Evolutionary conservation across 37 sponge, comb jelly and placozoan species (phyloP), one percentile per base, ranked within the genome.

Genomic region (Spongilla lacustris): DNA sequence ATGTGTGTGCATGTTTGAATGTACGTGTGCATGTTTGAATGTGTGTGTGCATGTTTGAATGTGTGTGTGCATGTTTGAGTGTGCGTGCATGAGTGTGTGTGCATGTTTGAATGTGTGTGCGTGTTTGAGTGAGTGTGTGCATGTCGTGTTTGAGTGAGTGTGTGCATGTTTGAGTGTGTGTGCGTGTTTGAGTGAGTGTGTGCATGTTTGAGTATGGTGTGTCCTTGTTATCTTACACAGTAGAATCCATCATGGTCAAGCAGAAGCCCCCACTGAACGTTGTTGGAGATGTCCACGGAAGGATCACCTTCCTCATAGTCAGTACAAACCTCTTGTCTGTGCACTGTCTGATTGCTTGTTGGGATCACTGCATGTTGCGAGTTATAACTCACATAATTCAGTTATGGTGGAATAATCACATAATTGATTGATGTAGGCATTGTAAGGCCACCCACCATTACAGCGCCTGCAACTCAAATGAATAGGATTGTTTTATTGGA

Each of bases 271-370:
- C 94, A 19, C 67, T 98, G 27, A 92, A 90, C 77, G 77, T 95
- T 27, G 94, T 99, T 46, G 98, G 99, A 27, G 94, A 99, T 71
- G 98, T 99, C 25, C 90, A 93, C 19, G 97, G 94, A 0, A 89
- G 85, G 68, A 88, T 94, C 67, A 95, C 96, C 35, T 87, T 96
- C 70, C 87, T 96, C 28, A 71, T 95, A 27, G 98, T 97, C 29
- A 93, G 94, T 81, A 25, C 25, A 26, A 49, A 11, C 2, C 28
- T 11, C 12, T 78, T 78, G 5, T 46, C n/a, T 11, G 12, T 78
- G n/a, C 41, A 77, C 23, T n/a, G n/a, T n/a, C n/a, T n/a, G n/a
- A n/a, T n/a, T n/a, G n/a, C n/a, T n/a, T n/a, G n/a, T n/a, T n/a
- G n/a, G n/a, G n/a, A 46, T 77, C 28, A 28, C 25, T 11, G 70